Base-by-base conservation (phyloP, 2,797 vertebrate species). In the Pipistrellus pygmaeus region DNA sequence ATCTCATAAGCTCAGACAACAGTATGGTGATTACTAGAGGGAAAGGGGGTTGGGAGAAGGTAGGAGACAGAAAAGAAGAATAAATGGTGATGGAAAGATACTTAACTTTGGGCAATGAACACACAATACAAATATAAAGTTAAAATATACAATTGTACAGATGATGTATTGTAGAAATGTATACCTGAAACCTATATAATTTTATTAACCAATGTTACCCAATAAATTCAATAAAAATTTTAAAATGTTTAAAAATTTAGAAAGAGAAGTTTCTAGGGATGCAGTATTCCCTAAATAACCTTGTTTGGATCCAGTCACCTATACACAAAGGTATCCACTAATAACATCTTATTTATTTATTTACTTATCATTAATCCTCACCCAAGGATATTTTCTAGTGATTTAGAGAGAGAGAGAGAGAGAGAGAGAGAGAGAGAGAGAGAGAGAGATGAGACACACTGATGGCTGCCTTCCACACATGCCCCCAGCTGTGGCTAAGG, bases 281-380 rank as follows among this genome's bases (percentile, higher is more conserved):
- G 62, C 32, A 75, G 38, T 12, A 23, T 78, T 92, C 66, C 60
- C 30, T 12, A 68, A 86, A 83, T 53, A 13, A 51, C 55, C 48
- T 95, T 75, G 44, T 82, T 92, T 93, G 44, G 30, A 94, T 77
- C 53, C 41, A 91, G 69, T 13, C 60, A 73, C 12, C 53, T 91
- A 88, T 23, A 20, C 25, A 68, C 30, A 91, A 88, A 95, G 48
- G 73, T 17, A 85, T 21, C 48, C 75, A 66, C 20, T 17, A 46
- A 57, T 75, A 92, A 84, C n/a, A 90, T 90, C 57, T 60, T 60
- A 12, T 60, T 60, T 60, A 60, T 60, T 60, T 60, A 60, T 60
- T 60, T 60, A 60, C 27, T 60, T 60, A 60, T 60, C 25, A 27
- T 60, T 60, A 60, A 60, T 30, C 57, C 25, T 60, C 57, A 60